Evolutionary conservation across 2,888 invertebrate species (phyloP).

Genomic region (Yponomeuta evonymella): DNA sequence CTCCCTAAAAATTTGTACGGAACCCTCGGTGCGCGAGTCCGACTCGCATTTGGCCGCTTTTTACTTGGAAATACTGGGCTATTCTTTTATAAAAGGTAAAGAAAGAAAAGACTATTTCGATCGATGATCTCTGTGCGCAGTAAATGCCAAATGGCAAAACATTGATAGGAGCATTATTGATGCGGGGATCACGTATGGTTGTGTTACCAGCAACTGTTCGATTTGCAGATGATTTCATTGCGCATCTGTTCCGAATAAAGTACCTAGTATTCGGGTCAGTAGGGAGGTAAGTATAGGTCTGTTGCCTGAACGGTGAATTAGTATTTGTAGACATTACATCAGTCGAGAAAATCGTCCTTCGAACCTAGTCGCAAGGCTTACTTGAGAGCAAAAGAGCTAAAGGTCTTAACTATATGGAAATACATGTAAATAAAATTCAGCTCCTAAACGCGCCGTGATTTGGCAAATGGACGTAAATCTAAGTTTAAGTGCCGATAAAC

Average conservation of each 20-base stretch:
- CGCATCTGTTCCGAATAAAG: neutral
- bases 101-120: too few species aligned
- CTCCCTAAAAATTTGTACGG: too few species aligned
- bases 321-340: too few species aligned
- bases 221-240: slow-evolving; percentile 15
- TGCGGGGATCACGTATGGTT: slow-evolving; percentile 32
- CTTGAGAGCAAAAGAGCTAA: neutral
- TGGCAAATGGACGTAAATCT: slow-evolving; percentile 5
- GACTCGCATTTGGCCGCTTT: too few species aligned
- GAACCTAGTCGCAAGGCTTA: neutral
- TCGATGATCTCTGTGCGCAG: slow-evolving; percentile 22
- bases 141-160: slow-evolving; percentile 36
- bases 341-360: too few species aligned
- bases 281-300: too few species aligned
- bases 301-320: too few species aligned
- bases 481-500: neutral
- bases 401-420: neutral
- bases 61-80: slow-evolving; percentile 23
- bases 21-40: too few species aligned
- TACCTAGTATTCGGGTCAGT: neutral
- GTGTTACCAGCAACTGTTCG: neutral
- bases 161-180: slow-evolving; percentile 33
- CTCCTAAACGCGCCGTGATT: slow-evolving; percentile 1
- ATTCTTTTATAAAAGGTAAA: too few species aligned
- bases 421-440: neutral